Percentiles rank a stretch among this genome's conserved stretches.
phyloP scores from a whole-genome alignment of 2,113 vertebrate species.

The Catharus minimus region DNA sequence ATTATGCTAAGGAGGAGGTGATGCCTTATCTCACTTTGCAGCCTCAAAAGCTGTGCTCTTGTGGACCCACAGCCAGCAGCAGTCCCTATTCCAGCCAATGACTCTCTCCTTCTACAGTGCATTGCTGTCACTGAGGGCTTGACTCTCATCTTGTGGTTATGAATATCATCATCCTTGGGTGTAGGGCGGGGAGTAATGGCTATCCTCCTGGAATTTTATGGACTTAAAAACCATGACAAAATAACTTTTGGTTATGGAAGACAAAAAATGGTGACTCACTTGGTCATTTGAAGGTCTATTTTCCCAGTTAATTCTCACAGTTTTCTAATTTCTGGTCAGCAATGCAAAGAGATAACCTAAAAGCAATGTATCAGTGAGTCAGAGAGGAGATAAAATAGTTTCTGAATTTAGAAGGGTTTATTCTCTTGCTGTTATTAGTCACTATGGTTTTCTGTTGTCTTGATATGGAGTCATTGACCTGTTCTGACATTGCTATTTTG shows the following conservation, averaged over 20 bases:
- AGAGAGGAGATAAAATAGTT: background rate
- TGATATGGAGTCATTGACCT: background rate
- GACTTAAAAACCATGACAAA: background rate
- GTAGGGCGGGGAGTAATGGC: fast-evolving
- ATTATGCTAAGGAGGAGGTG: background rate
- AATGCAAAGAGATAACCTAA: background rate
- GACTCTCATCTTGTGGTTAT: background rate
- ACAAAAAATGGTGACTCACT: background rate
- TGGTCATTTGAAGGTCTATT: background rate
- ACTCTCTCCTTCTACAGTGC: background rate
- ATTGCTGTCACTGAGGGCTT: background rate
- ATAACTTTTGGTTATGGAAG: background rate
- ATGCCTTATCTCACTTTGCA: background rate
- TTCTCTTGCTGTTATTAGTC: background rate
- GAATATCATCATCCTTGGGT: background rate
- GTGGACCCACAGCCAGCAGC: background rate
- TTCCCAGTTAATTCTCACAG: background rate
- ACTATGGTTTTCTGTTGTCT: background rate
- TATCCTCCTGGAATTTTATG: background rate
- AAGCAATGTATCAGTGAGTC: background rate
- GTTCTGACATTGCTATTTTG: background rate
- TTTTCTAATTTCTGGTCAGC: background rate
- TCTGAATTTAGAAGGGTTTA: background rate
- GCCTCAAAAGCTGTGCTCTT: background rate
- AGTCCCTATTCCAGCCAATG: background rate